Evolutionary conservation across 2,888 invertebrate species (phyloP).

Genomic region (Drosophila gaucha): DNA sequence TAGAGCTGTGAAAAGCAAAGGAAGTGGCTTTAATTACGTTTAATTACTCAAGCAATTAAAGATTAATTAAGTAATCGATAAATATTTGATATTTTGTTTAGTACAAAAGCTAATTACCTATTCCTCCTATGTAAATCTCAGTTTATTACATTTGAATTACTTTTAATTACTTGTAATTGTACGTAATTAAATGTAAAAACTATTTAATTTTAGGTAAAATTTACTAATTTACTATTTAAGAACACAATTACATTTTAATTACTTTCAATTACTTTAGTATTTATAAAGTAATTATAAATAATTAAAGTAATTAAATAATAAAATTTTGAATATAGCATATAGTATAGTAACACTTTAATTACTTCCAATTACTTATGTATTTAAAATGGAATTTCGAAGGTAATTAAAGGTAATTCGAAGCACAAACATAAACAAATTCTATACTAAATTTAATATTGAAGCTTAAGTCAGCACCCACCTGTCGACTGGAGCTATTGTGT

Average conservation of each 20-base stretch:
- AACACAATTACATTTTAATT: not conserved
- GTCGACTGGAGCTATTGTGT: constrained; percentile 85
- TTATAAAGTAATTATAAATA: no score
- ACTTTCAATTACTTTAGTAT: not conserved
- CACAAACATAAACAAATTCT: no score
- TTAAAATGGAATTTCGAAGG: not conserved
- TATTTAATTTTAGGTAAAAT: no score
- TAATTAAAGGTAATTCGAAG: not conserved
- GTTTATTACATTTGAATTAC: no score
- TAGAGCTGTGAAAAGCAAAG: no score
- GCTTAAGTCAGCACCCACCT: constrained; percentile 73
- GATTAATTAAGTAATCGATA: not conserved
- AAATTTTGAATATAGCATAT: no score
- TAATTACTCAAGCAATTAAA: not conserved
- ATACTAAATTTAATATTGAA: not conserved
- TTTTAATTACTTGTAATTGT: no score
- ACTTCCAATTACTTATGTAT: constrained; percentile 1
- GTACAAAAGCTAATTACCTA: no score
- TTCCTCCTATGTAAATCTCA: no score
- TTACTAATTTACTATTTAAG: no score
- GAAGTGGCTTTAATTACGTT: constrained; percentile 6
- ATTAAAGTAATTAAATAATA: no score
- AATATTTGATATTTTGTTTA: not conserved
- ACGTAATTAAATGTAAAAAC: no score
- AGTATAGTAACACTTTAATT: not conserved